phyloP scores from a whole-genome alignment of 2,888 invertebrate species.

The Xestobium rufovillosum region DNA sequence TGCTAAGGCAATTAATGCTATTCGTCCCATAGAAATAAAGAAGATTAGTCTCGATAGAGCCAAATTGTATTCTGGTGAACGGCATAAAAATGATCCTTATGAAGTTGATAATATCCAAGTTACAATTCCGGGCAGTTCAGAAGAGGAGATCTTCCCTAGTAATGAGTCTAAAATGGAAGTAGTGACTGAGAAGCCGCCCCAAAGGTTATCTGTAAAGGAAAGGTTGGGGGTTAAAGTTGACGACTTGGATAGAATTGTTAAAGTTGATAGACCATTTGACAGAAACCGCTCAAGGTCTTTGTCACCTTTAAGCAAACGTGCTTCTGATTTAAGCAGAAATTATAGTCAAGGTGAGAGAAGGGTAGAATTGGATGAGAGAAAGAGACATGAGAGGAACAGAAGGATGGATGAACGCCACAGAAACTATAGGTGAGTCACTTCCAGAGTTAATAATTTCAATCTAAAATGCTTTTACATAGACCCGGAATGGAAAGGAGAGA shows the following conservation, averaged over 20 bases:
- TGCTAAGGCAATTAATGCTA: conserved; percentile 78
- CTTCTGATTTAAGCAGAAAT: conserved; percentile 38
- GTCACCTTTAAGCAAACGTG: conserved; percentile 46
- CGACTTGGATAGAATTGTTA: conserved; percentile 44
- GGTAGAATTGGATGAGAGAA: conserved; percentile 35
- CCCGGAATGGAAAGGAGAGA: no score
- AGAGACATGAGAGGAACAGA: conserved; percentile 28
- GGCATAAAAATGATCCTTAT: conserved; percentile 21
- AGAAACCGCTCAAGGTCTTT: conserved; percentile 42
- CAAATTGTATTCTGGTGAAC: conserved; percentile 55
- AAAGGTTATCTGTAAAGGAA: conserved; percentile 68
- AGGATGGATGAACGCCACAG: conserved; percentile 33
- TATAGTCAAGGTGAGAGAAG: conserved; percentile 38
- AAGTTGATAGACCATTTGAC: conserved; percentile 50
- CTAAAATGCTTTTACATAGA: no score
- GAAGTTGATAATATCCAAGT: conserved; percentile 46
- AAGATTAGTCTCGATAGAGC: conserved; percentile 64
- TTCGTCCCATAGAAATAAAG: conserved; percentile 68
- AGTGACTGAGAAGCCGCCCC: conserved; percentile 39
- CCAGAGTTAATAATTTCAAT: no score
- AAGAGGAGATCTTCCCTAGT: conserved; percentile 28
- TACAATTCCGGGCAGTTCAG: conserved; percentile 44
- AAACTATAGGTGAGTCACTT: conserved; percentile 14
- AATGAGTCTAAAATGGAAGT: no score
- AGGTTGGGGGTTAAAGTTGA: conserved; percentile 71